Evolutionary conservation across 2,888 invertebrate genomes (phyloP), one percentile per base, ranked within the genome.

Genomic region (Ephialtes manifestator): DNA sequence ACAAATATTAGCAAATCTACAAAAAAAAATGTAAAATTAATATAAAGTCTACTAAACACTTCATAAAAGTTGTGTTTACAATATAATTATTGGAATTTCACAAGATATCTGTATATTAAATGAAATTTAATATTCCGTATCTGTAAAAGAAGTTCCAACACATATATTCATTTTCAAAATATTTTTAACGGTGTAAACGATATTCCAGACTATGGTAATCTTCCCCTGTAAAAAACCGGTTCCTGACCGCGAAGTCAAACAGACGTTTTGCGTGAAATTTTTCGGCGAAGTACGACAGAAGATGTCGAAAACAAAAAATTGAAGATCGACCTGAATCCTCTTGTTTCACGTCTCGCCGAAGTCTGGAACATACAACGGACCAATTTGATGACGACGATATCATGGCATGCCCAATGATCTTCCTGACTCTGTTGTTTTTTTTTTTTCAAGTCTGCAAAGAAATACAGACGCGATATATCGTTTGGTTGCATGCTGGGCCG

Each of bases 261-360:
- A 46, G 15, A 15, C 46, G 15, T 2, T 53, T 1, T n/a, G 46
- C 13, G 51, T 51, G 70, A 51, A 8, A 8, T 35, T 71, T 71
- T 13, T 35, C 13, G 13, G 63, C 72, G 46, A 51, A 68, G 70
- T 74, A 53, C 70, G 65, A 24, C 65, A 77, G 77, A 60, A 77
- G 0, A 48, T 8, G 63, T 75, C 63, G 84, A 51, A 60, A 77
- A 74, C 55, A 78, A 48, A 60, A 78, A 48, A 60, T 58, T 70
- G 20, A 58, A 85, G 86, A 88, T 89, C 87, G 81, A n/a, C n/a
- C 51, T 86, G 83, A 86, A 75, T 84, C 75, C 81, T 60, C 51
- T 88, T 84, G 80, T 81, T 87, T 84, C 68, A 71, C 81, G 83
- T 87, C 84, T 77, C 83, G 24, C 78, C 85, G 74, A 82, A 85